Evolutionary conservation across 2,797 vertebrate species (phyloP).

Genomic region (Lacerta agilis): DNA sequence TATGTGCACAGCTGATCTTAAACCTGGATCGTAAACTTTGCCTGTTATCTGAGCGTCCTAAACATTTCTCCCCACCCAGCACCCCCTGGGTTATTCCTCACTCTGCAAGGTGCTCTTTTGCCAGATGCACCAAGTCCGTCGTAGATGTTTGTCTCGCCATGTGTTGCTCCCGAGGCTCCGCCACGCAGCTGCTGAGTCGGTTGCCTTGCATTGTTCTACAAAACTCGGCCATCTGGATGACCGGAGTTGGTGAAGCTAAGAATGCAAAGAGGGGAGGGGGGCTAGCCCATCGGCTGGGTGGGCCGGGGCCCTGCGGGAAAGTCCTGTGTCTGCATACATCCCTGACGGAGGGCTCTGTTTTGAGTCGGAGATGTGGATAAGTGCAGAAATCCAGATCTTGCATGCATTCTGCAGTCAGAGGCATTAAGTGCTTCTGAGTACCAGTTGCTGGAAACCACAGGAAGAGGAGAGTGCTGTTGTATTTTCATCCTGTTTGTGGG

Average conservation of each 20-base stretch:
- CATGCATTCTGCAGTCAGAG: no score
- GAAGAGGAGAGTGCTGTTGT: no score
- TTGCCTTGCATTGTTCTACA: conserved; percentile 58
- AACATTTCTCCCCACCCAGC: background rate
- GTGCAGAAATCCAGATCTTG: background rate
- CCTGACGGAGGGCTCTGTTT: no score
- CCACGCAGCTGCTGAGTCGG: conserved; percentile 32
- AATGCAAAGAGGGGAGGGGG: conserved; percentile 55
- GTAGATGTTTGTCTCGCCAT: fast-evolving
- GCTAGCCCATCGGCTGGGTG: conserved; percentile 31
- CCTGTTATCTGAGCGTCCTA: background rate
- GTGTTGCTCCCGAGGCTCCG: background rate
- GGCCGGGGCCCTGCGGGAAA: background rate
- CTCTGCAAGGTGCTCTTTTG: background rate
- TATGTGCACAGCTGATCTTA: background rate
- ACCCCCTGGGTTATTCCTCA: background rate
- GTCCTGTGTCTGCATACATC: background rate
- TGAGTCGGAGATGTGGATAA: background rate
- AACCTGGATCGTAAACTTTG: background rate
- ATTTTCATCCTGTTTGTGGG: no score
- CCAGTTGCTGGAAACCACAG: no score
- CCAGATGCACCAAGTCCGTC: fast-evolving
- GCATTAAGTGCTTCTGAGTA: no score
- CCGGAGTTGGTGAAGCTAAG: conserved; percentile 26
- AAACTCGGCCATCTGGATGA: conserved; percentile 19